Evolutionary conservation across 2,113 vertebrate genomes (phyloP), one percentile per base, ranked within the genome.

Genomic region (Eclectus roratus): DNA sequence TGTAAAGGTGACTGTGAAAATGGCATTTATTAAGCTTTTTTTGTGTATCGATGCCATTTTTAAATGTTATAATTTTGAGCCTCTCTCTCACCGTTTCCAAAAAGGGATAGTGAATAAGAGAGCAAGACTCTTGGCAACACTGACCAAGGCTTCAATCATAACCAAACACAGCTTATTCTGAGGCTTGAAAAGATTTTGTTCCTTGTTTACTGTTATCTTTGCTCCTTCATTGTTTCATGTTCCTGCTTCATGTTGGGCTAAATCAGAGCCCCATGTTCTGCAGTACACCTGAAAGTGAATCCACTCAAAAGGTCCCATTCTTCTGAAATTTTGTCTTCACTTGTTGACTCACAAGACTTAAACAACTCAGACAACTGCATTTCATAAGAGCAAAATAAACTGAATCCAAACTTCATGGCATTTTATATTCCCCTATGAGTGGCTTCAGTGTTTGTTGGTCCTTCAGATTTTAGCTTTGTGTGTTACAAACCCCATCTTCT

Each of bases 401-500:
- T 69, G 69, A 93, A n/a, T 61, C 61, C 70, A 96, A 72, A 87
- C 37, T 69, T 79, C 41, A 39, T 23, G 28, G 17, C 17, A 47
- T 52, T 79, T 93, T 85, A 49, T 69, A 82, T 79, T 65, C 25
- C 52, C 28, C 43, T 71, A 5, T 12, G 66, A 91, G 52, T 24
- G 31, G 13, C 61, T 93, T 79, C 83, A 63, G 33, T 66, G 70
- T 89, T 91, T 77, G 58, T 79, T 92, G 80, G 84, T 77, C 37
- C 52, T 79, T 93, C 84, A 63, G 3, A 72, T 85, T 95, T 94
- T 91, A 93, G 87, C 71, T 85, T 72, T 91, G 81, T 87, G 87
- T 88, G 91, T 91, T 95, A 85, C 79, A 94, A 94, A 96, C 95
- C 89, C 89, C 86, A 91, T 93, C 95, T 93, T 89, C 93, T 96